Evolutionary conservation across 1,140 invertebrate genomes (phyloP).

Genomic region (Tachypleus tridentatus): DNA sequence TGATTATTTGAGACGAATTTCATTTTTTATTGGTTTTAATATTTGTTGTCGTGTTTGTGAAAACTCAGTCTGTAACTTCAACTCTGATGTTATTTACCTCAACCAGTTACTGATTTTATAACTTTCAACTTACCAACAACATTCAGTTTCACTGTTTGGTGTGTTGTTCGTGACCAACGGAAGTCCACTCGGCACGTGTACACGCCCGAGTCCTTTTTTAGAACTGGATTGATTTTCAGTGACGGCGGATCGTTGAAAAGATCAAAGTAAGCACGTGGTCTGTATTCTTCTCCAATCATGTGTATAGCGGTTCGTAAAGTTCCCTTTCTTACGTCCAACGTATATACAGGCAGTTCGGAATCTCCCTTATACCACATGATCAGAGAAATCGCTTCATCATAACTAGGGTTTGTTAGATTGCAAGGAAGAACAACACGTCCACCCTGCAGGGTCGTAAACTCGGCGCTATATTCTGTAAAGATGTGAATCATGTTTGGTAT

Average conservation of each 20-base stretch:
- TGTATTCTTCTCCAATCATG: conserved; percentile 19
- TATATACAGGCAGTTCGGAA: conserved; percentile 30
- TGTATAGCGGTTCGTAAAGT: conserved; percentile 20
- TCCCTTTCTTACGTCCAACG: conserved; percentile 24
- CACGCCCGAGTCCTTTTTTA: conserved; percentile 51
- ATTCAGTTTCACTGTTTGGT: conserved; percentile 68
- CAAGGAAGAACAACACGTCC: no score
- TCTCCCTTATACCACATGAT: conserved; percentile 78
- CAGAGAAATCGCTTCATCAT: conserved; percentile 61
- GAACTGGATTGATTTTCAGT: conserved; percentile 23
- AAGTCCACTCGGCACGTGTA: conserved; percentile 83
- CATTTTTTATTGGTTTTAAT: no score
- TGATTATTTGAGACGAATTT: no score
- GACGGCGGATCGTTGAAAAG: conserved; percentile 18
- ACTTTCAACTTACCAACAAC: conserved; percentile 69
- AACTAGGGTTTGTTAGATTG: conserved; percentile 23
- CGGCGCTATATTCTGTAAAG: no score
- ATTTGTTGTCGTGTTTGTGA: no score
- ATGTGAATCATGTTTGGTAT: no score
- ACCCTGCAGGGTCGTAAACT: no score
- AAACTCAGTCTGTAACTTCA: no score
- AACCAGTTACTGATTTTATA: no score
- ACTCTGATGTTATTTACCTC: no score
- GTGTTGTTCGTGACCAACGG: conserved; percentile 68
- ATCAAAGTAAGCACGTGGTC: conserved; percentile 24